Evolutionary conservation across 2,797 vertebrate species (phyloP).

Genomic region (Eutrigla gurnardus): DNA sequence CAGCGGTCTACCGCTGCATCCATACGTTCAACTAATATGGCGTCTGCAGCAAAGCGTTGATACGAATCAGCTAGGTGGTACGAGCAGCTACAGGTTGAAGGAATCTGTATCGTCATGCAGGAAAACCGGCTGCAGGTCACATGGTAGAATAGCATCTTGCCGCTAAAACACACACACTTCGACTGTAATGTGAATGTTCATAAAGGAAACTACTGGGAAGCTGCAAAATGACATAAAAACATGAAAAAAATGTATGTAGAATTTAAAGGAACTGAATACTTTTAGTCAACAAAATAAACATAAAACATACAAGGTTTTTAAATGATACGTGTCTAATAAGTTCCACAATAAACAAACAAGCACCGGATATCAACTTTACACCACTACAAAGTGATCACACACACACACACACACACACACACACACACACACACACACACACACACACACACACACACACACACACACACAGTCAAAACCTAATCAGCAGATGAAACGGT

Average conservation of each 20-base stretch:
- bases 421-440: slow-evolving; percentile 8
- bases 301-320: background rate
- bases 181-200: background rate
- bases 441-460: background rate
- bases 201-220: background rate
- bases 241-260: too few species aligned
- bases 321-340: too few species aligned
- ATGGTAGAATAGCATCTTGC: background rate
- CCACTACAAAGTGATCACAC: background rate
- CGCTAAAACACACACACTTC: background rate
- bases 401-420: background rate
- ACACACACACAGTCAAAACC: slow-evolving; percentile 50
- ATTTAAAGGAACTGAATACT: background rate
- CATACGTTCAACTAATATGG: too few species aligned
- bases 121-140: background rate
- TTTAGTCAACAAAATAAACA: too few species aligned
- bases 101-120: background rate
- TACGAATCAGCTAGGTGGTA: too few species aligned
- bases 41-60: too few species aligned
- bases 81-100: too few species aligned
- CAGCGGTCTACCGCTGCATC: too few species aligned
- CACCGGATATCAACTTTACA: background rate
- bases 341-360: background rate
- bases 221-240: background rate
- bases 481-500: slow-evolving; percentile 59